Evolutionary conservation across 2,113 vertebrate genomes (phyloP).

Genomic region (Sebastes fasciatus): DNA sequence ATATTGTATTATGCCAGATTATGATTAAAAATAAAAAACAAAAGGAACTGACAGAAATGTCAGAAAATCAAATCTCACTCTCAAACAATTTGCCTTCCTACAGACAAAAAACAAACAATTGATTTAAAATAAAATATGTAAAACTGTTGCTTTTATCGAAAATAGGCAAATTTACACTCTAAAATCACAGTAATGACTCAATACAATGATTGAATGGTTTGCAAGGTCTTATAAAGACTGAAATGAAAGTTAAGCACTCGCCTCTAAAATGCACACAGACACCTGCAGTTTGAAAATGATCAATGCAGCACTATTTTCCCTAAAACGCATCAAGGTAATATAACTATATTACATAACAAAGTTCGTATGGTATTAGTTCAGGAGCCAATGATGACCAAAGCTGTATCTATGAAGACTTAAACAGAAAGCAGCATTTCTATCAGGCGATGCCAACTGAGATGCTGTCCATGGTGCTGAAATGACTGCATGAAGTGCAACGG

Average conservation of each 20-base stretch:
- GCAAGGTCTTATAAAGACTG: neutral
- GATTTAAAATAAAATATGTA: neutral
- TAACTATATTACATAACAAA: neutral
- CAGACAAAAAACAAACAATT: neutral
- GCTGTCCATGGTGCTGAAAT: conserved; percentile 26
- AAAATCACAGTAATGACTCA: neutral
- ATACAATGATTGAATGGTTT: neutral
- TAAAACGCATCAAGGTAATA: neutral
- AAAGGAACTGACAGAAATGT: neutral
- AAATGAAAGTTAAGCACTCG: accelerated
- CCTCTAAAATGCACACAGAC: neutral
- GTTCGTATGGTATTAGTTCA: neutral
- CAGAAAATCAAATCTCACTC: neutral
- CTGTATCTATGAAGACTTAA: too few species aligned
- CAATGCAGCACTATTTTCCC: neutral
- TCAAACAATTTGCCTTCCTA: neutral
- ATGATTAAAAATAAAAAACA: neutral
- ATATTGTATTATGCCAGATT: neutral
- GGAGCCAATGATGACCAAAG: too few species aligned
- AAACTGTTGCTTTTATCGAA: neutral
- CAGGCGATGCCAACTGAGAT: too few species aligned
- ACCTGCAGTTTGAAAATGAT: neutral
- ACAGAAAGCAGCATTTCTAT: too few species aligned
- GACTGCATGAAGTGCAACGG: neutral
- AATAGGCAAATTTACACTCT: neutral